These are phyloP conservation scores for Musca vetustissima DNA, from an alignment of 1,140 invertebrate genomes.

Conservation along the genomic window DNA sequence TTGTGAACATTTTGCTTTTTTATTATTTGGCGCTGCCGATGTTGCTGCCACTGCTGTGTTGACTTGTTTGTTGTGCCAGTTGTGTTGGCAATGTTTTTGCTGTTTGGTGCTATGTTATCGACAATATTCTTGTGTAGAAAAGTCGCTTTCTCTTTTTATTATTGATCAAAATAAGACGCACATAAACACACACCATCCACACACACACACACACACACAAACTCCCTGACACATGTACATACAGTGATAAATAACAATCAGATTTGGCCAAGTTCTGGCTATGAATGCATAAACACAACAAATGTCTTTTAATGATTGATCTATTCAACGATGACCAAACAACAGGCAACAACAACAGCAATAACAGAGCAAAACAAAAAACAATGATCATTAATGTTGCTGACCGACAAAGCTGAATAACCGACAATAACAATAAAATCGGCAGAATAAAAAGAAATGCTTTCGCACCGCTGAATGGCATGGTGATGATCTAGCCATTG, in stretches of 20 bases:
- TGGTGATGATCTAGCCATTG: neutral
- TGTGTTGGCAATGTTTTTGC: neutral
- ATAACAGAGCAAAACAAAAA: no score
- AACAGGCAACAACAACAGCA: no score
- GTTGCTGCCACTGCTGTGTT: neutral
- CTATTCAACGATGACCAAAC: constrained; percentile 7
- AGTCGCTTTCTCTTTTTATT: constrained; percentile 24
- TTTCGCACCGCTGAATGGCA: neutral
- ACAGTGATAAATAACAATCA: neutral
- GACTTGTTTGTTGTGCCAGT: constrained; percentile 9
- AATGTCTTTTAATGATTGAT: constrained; percentile 13
- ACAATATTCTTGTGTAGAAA: constrained; percentile 20
- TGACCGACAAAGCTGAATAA: neutral
- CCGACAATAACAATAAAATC: neutral
- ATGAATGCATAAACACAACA: constrained; percentile 11
- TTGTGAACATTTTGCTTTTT: neutral
- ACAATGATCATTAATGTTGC: neutral
- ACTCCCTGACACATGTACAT: no score
- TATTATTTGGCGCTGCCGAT: neutral
- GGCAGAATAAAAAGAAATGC: no score
- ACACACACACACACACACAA: no score
- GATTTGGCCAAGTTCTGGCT: constrained; percentile 18
- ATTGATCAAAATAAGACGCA: neutral
- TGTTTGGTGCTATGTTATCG: neutral
- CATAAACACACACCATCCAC: no score